Evolutionary conservation across 2,888 invertebrate species (phyloP), one percentile per base, ranked within the genome.

Genomic region (Panzeria rudis): DNA sequence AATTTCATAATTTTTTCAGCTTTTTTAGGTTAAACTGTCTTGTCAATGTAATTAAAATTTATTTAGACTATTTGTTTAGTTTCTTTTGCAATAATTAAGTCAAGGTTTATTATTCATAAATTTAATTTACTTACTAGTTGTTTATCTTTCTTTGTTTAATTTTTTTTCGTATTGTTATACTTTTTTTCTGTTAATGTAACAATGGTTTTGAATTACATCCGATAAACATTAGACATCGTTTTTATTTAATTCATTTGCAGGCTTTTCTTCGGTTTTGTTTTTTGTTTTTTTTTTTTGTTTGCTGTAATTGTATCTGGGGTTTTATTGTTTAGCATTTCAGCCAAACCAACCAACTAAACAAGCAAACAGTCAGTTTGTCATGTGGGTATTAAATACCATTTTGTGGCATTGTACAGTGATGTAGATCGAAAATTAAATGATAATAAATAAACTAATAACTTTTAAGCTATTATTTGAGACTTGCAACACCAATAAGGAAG

Each of bases 81-180:
- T 29, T 72, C 17, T 47, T 73, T 73, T 13, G 41, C 41, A 35
- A 61, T 84, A 86, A 88, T 88, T 86, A 87, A 87, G 88, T 87
- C 88, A 88, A 87, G 88, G 87, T 86, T 87, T 86, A 82, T 87
- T 82, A 47, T 61, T 44, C 50, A 59, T 13, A 35, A 73, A 73
- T 41, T 85, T 78, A 75, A 85, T 82, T 81, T 81, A 84, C 73
- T 84, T 44, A 59, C 68, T 64, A 69, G 54, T 54, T 69, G 32
- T 59, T 47, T n/a, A 17, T 47, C 17, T 72, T 38, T 23, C n/a
- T 44, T 56, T 62, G 15, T 17, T 32, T 3, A 15, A 4, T 29
- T 47, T 20, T 29, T 11, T 64, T 54, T 71, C 35, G 54, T 69
- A 20, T 71, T 23, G 17, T 50, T 47, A 59, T 61, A 38, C 7